phyloP scores from a whole-genome alignment of 2,888 invertebrate genomes.

The Pachydiplax longipennis region DNA sequence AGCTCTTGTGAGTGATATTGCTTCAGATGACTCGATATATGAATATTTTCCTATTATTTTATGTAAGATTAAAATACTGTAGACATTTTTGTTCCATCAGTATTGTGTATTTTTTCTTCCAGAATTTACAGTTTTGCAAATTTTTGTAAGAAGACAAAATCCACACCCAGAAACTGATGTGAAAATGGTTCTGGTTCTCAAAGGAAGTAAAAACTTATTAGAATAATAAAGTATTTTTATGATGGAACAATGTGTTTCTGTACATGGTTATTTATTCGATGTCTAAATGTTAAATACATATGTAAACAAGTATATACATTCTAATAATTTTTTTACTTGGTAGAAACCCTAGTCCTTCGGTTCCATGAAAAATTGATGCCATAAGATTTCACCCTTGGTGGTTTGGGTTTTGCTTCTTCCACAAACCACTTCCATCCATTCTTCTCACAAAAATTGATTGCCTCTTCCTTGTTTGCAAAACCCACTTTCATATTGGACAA shows the following conservation, averaged over 20 bases:
- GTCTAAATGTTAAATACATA: constrained; percentile 19
- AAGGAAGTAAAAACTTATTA: background rate
- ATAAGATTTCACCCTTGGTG: constrained; percentile 85
- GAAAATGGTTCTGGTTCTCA: background rate
- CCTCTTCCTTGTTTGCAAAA: constrained; percentile 83
- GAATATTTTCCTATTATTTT: background rate
- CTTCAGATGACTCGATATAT: background rate
- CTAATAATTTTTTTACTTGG: constrained; percentile 73
- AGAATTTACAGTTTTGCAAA: background rate
- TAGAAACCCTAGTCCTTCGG: constrained; percentile 90
- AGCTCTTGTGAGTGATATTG: background rate
- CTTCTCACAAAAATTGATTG: constrained; percentile 89
- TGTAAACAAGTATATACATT: background rate
- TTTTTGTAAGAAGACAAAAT: background rate
- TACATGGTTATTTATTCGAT: background rate
- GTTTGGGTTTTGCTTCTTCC: constrained; percentile 76
- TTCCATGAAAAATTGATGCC: constrained; percentile 97
- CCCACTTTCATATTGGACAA: constrained; percentile 88
- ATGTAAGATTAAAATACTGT: background rate
- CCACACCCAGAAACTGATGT: background rate
- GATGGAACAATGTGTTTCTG: background rate
- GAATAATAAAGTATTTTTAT: background rate
- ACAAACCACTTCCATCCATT: constrained; percentile 93
- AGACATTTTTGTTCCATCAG: background rate
- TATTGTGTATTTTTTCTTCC: background rate